Evolutionary conservation across 2,797 vertebrate species (phyloP).

Genomic region (Labeo calbasu): DNA sequence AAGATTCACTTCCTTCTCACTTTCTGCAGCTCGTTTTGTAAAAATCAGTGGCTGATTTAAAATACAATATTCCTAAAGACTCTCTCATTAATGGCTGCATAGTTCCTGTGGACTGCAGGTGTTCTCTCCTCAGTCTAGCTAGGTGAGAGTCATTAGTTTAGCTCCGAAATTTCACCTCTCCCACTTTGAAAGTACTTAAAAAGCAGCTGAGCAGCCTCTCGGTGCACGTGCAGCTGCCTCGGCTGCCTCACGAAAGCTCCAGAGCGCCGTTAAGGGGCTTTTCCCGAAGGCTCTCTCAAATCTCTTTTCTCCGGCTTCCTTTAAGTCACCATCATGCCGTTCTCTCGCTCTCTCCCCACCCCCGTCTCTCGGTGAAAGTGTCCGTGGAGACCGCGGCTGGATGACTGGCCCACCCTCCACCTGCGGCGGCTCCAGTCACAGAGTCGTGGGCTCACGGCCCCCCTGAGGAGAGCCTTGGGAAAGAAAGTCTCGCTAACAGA

Average conservation of each 20-base stretch:
- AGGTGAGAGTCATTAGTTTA: slow-evolving; percentile 46
- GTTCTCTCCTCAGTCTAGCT: slow-evolving; percentile 31
- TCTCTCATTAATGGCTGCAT: slow-evolving; percentile 6
- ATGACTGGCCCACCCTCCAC: slow-evolving; percentile 64
- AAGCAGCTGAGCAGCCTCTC: slow-evolving; percentile 38
- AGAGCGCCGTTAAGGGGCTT: slow-evolving; percentile 1
- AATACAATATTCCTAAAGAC: slow-evolving; percentile 3
- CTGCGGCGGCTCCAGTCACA: slow-evolving; percentile 58
- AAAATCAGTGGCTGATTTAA: not conserved
- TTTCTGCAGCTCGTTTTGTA: not conserved
- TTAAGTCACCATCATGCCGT: slow-evolving; percentile 36
- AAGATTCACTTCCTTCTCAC: not conserved
- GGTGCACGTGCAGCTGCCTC: slow-evolving; percentile 35
- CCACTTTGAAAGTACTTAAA: slow-evolving; percentile 52
- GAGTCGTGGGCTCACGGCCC: slow-evolving; percentile 43
- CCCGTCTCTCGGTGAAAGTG: slow-evolving; percentile 46
- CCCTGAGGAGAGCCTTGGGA: slow-evolving; percentile 67
- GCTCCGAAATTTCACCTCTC: slow-evolving; percentile 46
- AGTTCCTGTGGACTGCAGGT: slow-evolving; percentile 29
- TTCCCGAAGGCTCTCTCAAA: slow-evolving; percentile 31
- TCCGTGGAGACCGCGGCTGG: slow-evolving; percentile 61
- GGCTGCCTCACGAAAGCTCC: slow-evolving; percentile 33
- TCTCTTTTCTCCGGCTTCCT: slow-evolving; percentile 33
- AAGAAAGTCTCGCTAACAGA: slow-evolving; percentile 74
- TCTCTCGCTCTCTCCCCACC: slow-evolving; percentile 47